Evolutionary conservation across 1,140 invertebrate species (phyloP), one percentile per base, ranked within the genome.

Genomic region (Battus philenor): DNA sequence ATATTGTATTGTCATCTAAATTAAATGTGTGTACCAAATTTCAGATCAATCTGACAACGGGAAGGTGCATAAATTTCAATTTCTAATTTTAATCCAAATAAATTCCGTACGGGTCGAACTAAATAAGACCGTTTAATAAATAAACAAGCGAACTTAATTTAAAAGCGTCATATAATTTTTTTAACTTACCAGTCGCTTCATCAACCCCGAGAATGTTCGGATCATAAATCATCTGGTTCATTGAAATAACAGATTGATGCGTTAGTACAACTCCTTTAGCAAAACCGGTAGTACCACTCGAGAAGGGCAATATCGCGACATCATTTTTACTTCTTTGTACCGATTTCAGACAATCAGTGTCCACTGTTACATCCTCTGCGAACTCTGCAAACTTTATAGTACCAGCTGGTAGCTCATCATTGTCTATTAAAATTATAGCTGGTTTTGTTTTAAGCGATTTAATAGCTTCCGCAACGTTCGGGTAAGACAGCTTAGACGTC

Each of bases 191-290:
- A 18, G 74, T 67, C 26, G 83, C 77, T 51, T 80, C 74, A 11
- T 70, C 33, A 24, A 85, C 57, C 17, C 58, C 66, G 10, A 68
- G 17, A 1, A 87, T 64, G 10, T 85, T 60, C 7, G 73, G 74
- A 1, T 68, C 50, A 4, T 75, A 55, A 1, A 88, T 74, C 56
- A 85, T 80, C 16, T 86, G 66, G 32, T 83, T 86, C 54, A 90
- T 89, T 1, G 87, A 69, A 4, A 88, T 76, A 20, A 91, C 68
- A 63, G 89, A 91, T 36, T 70, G 83, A 68, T 97, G 94, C 0
- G 93, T 91, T 2, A 96, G 71, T 67, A 93, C 90, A 0, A 97
- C 95, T 11, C 93, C 95, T 88, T 97, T 97, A 3, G 96, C 94
- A 34, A 93, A 80, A 12, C 96, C 95, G 16, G 95, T 97, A 4